Evolutionary conservation across 2,113 vertebrate genomes (phyloP), one percentile per base, ranked within the genome.

Genomic region (Neotoma lepida): DNA sequence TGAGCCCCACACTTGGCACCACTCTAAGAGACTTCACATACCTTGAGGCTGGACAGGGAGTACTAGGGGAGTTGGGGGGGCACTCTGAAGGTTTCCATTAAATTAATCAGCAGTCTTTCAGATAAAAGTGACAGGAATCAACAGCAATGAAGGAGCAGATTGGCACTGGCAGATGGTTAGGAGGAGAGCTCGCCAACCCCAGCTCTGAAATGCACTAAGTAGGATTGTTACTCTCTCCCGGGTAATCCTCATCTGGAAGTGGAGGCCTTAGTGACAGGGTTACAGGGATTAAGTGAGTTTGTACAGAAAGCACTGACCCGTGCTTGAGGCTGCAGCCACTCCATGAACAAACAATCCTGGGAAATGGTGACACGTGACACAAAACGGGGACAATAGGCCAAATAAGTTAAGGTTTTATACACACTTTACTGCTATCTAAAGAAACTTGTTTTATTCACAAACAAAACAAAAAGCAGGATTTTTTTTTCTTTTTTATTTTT

Each of bases 191-290:
- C 54, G 7, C 51, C 49, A 95, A 49, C 1, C 24, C 9, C 73
- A 54, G 54, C 22, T 92, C 61, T 74, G 33, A 68, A 61, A 71
- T 35, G 49, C 64, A 14, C 28, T 30, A 26, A 9, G 41, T 68
- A 39, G 30, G 89, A 78, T 78, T 81, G 71, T 74, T 88, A 92
- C 64, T 49, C 24, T 24, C 70, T 92, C 10, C 26, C 24, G 64
- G 74, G 28, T 97, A 90, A 94, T 92, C 51, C 35, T 89, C n/a
- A 51, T 64, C 61, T 87, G 58, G 22, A 94, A 94, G 86, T n/a
- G 58, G 85, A 95, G 18, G 28, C 17, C 80, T 61, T 28, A 70
- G 39, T 63, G 64, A 39, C 8, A 88, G 22, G 10, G 58, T 58
- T 86, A 4, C 51, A 56, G 82, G 35, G 39, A 46, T 80, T 77